phyloP scores from a whole-genome alignment of 1,140 invertebrate genomes.

The Eriosoma lanigerum region DNA sequence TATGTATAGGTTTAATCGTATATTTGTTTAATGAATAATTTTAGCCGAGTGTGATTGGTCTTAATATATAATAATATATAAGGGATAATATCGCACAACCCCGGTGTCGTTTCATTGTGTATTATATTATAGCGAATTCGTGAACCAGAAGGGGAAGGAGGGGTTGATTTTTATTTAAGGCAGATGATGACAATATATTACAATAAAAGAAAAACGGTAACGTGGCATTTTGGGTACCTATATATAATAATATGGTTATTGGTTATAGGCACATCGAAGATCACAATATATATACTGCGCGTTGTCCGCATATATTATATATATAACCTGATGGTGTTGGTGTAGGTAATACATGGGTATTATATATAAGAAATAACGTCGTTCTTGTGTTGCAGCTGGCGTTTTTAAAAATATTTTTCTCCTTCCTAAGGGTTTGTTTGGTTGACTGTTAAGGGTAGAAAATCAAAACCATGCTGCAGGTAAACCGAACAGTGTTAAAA shows the following conservation, averaged over 20 bases:
- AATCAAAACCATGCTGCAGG: constrained; percentile 27
- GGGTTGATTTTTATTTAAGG: constrained; percentile 14
- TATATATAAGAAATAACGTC: not conserved
- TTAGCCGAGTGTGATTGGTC: no score
- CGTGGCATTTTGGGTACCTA: not conserved
- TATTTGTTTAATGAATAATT: no score
- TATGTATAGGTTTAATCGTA: no score
- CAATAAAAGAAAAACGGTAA: constrained; percentile 17
- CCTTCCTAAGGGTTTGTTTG: constrained; percentile 14
- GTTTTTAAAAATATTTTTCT: constrained; percentile 37
- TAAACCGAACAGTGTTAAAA: constrained; percentile 18
- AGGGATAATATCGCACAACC: no score
- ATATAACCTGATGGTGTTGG: not conserved
- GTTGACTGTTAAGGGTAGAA: constrained; percentile 29
- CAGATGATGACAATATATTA: not conserved
- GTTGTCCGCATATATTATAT: not conserved
- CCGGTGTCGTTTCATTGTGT: no score
- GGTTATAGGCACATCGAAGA: not conserved
- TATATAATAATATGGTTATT: not conserved
- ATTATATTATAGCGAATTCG: no score
- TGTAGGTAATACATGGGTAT: not conserved
- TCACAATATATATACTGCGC: constrained; percentile 1
- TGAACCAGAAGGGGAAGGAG: no score
- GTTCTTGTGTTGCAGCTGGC: constrained; percentile 22
- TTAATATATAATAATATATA: no score